These are phyloP conservation scores for Phenganax stokvisi DNA, from an alignment of 92 coral and sea anemone genomes.

Conservation along the genomic window DNA sequence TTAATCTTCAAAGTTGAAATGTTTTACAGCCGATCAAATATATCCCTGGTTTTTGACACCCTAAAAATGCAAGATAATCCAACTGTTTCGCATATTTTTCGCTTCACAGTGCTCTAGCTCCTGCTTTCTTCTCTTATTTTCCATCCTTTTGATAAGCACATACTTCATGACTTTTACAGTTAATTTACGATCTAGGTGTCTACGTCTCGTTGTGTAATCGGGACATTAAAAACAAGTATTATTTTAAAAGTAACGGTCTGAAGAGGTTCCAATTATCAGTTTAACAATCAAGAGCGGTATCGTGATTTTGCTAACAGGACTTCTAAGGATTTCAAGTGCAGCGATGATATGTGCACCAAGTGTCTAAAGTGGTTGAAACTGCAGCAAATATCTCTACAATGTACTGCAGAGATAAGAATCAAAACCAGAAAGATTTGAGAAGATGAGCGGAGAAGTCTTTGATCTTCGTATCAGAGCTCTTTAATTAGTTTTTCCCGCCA, in stretches of 20 bases:
- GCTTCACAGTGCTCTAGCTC: no score
- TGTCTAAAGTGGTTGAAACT: neutral
- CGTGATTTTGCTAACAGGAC: conserved; percentile 21
- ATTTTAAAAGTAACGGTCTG: neutral
- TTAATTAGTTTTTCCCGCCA: conserved; percentile 46
- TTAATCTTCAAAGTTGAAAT: neutral
- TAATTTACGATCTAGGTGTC: no score
- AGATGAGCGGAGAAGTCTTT: conserved; percentile 23
- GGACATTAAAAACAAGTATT: neutral
- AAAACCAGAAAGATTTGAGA: conserved; percentile 1
- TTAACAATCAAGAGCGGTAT: conserved; percentile 15
- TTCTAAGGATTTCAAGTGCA: conserved; percentile 2
- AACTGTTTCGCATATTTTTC: no score
- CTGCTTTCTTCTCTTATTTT: no score
- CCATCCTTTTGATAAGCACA: no score
- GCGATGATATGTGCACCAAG: conserved; percentile 15
- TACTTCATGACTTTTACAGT: no score
- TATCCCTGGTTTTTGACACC: neutral
- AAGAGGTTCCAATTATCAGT: neutral
- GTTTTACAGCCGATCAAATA: neutral
- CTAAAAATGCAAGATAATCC: neutral
- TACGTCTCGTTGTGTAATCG: neutral
- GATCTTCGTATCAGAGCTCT: conserved; percentile 33
- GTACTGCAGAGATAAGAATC: conserved; percentile 22
- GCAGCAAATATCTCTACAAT: neutral